These are phyloP conservation scores for Sturnus vulgaris DNA, from an alignment of 2,113 vertebrate genomes.

Conservation along the genomic window DNA sequence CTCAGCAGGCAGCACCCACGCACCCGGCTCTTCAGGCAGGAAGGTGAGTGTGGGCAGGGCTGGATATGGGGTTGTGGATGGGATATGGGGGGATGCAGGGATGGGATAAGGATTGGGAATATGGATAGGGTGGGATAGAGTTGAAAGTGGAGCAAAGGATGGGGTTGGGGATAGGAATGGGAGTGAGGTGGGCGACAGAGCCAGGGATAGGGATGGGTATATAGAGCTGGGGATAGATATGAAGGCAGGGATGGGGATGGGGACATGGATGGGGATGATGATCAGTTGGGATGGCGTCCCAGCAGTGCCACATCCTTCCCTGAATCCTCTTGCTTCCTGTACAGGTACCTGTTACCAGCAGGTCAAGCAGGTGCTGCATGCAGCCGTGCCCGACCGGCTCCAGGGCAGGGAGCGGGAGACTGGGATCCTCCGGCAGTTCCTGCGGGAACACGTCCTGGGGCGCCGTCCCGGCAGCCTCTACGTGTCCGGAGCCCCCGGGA, in stretches of 20 bases:
- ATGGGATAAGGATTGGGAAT: background rate
- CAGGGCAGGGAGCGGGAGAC: slow-evolving; percentile 82
- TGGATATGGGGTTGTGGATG: background rate
- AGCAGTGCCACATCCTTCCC: rapidly evolving
- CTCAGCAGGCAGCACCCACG: background rate
- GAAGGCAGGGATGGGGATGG: background rate
- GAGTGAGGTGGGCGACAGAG: background rate
- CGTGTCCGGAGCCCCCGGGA: slow-evolving; percentile 90
- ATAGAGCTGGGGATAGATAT: background rate
- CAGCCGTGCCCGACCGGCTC: slow-evolving; percentile 81
- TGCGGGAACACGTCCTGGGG: slow-evolving; percentile 74
- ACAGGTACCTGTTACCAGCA: slow-evolving; percentile 82
- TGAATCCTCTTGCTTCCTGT: background rate
- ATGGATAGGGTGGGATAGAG: background rate
- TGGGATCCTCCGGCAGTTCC: slow-evolving; percentile 76
- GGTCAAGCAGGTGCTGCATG: slow-evolving; percentile 86
- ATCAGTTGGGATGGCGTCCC: background rate
- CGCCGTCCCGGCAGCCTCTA: slow-evolving; percentile 85
- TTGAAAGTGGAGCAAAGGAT: background rate
- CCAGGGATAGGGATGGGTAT: background rate
- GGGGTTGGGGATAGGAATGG: too few species aligned
- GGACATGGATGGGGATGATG: background rate
- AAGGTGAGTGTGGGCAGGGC: slow-evolving; percentile 68
- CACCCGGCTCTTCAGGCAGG: slow-evolving; percentile 72
- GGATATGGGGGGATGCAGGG: background rate